Percentiles rank a stretch among this genome's conserved stretches.
These are phyloP conservation scores for Pseudomyrmex concolor DNA, from an alignment of 1,140 invertebrate genomes.

Conservation along the genomic window DNA sequence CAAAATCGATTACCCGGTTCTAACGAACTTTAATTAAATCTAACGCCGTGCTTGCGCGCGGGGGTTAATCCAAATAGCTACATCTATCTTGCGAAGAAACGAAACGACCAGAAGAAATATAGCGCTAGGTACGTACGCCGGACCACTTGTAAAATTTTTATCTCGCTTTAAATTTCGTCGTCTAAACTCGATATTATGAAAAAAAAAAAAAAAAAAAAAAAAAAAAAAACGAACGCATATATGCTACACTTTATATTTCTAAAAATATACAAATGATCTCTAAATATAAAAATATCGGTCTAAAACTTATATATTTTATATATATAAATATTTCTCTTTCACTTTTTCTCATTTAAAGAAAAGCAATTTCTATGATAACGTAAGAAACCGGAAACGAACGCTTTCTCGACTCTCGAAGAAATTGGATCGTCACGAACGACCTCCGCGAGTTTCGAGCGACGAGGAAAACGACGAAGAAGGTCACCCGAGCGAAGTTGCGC, in stretches of 20 bases:
- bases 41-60: slow-evolving; percentile 55
- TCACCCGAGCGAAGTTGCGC: background rate
- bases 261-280: background rate
- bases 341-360: slow-evolving; percentile 2
- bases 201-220: too few species aligned
- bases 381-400: slow-evolving; percentile 15
- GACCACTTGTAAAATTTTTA: background rate
- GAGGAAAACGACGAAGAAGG: slow-evolving; percentile 9
- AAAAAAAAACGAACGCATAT: too few species aligned
- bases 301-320: too few species aligned
- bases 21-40: slow-evolving; percentile 48
- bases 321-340: background rate
- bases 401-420: background rate
- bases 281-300: too few species aligned
- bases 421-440: slow-evolving; percentile 13
- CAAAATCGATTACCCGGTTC: slow-evolving; percentile 35
- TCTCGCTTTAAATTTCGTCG: too few species aligned
- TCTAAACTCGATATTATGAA: too few species aligned
- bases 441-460: too few species aligned
- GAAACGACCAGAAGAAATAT: background rate
- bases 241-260: background rate
- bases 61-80: slow-evolving; percentile 32
- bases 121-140: too few species aligned
- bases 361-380: background rate
- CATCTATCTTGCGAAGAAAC: slow-evolving; percentile 4